Conservation (phyloP, 2,888 invertebrate genomes). For the Physocephala rufipes region DNA sequence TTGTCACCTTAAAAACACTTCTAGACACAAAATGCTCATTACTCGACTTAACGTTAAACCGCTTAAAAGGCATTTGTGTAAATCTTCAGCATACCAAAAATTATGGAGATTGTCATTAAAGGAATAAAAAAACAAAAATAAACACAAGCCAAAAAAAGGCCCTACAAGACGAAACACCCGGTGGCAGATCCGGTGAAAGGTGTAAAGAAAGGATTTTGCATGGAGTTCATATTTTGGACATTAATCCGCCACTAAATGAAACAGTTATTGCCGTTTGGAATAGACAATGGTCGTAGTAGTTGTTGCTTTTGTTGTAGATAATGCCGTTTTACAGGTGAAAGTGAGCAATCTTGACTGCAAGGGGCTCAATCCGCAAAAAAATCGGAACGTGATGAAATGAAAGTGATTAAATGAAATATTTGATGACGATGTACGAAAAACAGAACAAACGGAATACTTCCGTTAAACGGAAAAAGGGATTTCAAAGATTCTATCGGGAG, state of each 20-base stretch:
- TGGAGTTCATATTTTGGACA: slow-evolving; percentile 49
- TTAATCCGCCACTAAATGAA: slow-evolving; percentile 45
- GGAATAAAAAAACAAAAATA: too few relatives aligned
- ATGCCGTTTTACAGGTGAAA: slow-evolving; percentile 40
- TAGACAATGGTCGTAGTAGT: slow-evolving; percentile 4
- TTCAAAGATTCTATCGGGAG: too few relatives aligned
- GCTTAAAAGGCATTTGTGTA: slow-evolving; percentile 8
- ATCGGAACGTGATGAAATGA: too few relatives aligned
- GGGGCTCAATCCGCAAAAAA: slow-evolving; percentile 20
- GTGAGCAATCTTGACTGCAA: slow-evolving; percentile 40
- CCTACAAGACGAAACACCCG: background rate
- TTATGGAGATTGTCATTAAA: background rate
- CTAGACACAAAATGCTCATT: too few relatives aligned
- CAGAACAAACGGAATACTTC: too few relatives aligned
- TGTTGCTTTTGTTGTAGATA: background rate
- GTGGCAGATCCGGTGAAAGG: slow-evolving; percentile 33
- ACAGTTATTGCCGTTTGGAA: slow-evolving; percentile 14
- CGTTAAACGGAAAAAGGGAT: too few relatives aligned
- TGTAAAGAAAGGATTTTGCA: slow-evolving; percentile 47
- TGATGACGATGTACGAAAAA: too few relatives aligned
- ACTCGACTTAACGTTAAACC: too few relatives aligned
- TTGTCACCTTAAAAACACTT: too few relatives aligned
- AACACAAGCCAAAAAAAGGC: background rate
- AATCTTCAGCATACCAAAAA: background rate
- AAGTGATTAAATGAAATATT: too few relatives aligned